Conservation (phyloP, 92 coral and sea anemone species). For the Palythoa heliodiscus region DNA sequence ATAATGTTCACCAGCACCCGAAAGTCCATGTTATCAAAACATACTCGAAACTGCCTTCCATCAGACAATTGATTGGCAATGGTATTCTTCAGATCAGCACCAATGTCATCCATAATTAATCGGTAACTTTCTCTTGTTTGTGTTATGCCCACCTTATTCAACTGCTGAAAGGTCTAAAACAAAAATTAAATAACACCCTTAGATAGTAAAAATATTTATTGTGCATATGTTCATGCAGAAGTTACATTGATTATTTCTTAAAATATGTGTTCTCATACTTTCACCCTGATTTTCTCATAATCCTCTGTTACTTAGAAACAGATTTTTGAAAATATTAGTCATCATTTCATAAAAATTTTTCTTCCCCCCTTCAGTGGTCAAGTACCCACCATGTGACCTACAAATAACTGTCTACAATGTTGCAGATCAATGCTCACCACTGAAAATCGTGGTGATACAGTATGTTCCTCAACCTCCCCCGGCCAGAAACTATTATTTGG, state of each 20-base stretch:
- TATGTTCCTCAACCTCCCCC: not conserved
- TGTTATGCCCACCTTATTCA: constrained; percentile 50
- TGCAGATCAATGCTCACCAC: not conserved
- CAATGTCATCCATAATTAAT: constrained; percentile 62
- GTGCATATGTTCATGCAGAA: constrained; percentile 9
- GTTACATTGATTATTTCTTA: not conserved
- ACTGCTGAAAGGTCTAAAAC: constrained; percentile 57
- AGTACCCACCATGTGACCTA: not conserved
- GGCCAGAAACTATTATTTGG: not conserved
- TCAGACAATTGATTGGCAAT: constrained; percentile 32
- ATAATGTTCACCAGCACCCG: constrained; percentile 43
- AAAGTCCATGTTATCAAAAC: constrained; percentile 64
- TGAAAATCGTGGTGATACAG: not conserved
- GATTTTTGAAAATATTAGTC: not conserved
- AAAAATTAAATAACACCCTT: constrained; percentile 11
- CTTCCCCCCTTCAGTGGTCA: constrained; percentile 4
- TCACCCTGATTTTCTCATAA: constrained; percentile 9
- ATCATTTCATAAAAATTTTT: not conserved
- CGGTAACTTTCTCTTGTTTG: constrained; percentile 54
- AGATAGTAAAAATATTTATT: not conserved
- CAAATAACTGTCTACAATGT: not conserved
- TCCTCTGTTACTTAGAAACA: not conserved
- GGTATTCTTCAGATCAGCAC: constrained; percentile 41
- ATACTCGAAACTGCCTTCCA: constrained; percentile 44
- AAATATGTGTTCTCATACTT: constrained; percentile 1